phyloP scores from a whole-genome alignment of 2,113 vertebrate species.

The Atrichornis clamosus region DNA sequence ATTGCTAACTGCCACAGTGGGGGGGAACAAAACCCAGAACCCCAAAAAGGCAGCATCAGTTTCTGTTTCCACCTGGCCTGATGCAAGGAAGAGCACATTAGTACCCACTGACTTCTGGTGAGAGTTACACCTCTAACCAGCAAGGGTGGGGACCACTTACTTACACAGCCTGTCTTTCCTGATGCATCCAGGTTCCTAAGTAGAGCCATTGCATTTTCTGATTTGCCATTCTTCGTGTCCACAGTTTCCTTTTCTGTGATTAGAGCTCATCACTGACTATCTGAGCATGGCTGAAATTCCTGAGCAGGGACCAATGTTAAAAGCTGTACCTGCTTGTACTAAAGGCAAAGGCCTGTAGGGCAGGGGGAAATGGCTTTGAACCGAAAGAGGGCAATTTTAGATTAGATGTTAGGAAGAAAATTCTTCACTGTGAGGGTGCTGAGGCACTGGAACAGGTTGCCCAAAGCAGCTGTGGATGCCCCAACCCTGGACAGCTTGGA shows the following conservation, averaged over 20 bases:
- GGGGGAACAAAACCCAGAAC: too few species aligned
- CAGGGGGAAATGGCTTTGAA: neutral
- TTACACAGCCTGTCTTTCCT: neutral
- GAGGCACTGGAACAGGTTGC: neutral
- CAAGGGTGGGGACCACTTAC: rapidly evolving
- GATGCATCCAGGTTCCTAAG: neutral
- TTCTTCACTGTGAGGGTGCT: neutral
- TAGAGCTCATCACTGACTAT: neutral
- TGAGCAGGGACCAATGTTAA: neutral
- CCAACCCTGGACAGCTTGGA: too few species aligned
- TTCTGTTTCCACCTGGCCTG: neutral
- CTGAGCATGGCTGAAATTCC: neutral
- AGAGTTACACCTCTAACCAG: neutral
- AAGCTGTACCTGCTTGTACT: neutral
- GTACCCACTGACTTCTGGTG: neutral
- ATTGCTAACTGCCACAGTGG: neutral
- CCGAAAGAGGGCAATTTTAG: neutral
- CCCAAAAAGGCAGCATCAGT: neutral
- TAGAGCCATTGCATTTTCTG: neutral
- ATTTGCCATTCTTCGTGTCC: neutral
- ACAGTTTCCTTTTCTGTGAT: neutral
- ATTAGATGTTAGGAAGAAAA: neutral
- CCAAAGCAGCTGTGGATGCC: neutral
- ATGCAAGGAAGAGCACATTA: neutral
- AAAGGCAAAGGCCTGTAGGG: neutral